Conservation (phyloP, 1,140 invertebrate species). For the Scaptomyza graminum region DNA sequence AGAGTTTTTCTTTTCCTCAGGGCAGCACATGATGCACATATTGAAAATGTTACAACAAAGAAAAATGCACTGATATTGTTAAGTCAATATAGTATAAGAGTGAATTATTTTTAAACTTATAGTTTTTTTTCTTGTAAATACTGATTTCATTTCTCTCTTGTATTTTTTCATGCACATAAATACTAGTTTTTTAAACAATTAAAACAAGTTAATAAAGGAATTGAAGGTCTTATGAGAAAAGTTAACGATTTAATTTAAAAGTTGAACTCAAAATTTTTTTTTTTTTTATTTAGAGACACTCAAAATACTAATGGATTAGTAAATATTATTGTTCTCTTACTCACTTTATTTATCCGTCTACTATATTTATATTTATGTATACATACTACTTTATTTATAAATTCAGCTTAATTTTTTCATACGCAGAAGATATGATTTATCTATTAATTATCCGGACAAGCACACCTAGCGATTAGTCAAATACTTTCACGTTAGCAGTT, state of each 20-base stretch:
- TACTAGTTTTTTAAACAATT: too few relatives aligned
- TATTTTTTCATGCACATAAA: too few relatives aligned
- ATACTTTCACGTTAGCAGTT: constrained; percentile 35
- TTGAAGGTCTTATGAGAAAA: too few relatives aligned
- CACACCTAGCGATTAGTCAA: constrained; percentile 33
- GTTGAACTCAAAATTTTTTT: too few relatives aligned
- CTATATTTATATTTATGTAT: too few relatives aligned
- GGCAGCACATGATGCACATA: constrained; percentile 25
- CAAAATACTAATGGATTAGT: too few relatives aligned
- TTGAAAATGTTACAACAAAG: constrained; percentile 35
- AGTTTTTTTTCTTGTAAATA: constrained; percentile 3
- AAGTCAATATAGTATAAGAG: constrained; percentile 22
- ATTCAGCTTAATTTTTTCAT: neutral
- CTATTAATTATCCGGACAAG: constrained; percentile 70
- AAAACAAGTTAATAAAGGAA: too few relatives aligned
- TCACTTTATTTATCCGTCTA: neutral
- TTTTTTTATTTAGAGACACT: too few relatives aligned
- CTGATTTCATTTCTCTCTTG: too few relatives aligned
- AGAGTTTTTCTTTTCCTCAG: constrained; percentile 5
- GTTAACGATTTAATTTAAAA: too few relatives aligned
- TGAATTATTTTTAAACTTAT: constrained; percentile 3
- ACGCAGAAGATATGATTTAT: constrained; percentile 53
- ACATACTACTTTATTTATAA: too few relatives aligned
- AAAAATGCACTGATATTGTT: constrained; percentile 22
- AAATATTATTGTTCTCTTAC: constrained; percentile 3